phyloP scores from a whole-genome alignment of 2,888 invertebrate genomes.

The Eubasilissa splendida region DNA sequence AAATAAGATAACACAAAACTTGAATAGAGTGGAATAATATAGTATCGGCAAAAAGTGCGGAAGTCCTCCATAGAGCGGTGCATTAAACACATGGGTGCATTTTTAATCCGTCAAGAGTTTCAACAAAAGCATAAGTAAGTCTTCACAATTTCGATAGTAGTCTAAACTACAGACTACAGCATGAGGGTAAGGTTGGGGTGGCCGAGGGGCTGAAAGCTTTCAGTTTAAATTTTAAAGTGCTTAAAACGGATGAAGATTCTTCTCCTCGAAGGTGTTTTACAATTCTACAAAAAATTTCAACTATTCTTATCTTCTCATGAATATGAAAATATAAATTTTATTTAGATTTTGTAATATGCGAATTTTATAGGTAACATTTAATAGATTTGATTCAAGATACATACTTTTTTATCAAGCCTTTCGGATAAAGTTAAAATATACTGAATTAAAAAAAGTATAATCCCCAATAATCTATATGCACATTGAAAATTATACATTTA shows the following conservation, averaged over 20 bases:
- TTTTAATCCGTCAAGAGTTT: slow-evolving; percentile 54
- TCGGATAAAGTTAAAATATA: too few relatives aligned
- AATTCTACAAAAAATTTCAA: too few relatives aligned
- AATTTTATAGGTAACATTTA: too few relatives aligned
- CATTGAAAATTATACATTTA: too few relatives aligned
- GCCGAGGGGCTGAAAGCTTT: slow-evolving; percentile 24
- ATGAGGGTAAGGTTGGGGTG: background rate
- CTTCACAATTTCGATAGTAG: background rate
- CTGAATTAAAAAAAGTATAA: too few relatives aligned
- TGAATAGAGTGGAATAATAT: background rate
- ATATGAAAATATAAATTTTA: too few relatives aligned
- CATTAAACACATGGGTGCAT: slow-evolving; percentile 54
- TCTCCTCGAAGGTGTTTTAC: slow-evolving; percentile 2
- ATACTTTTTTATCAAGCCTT: too few relatives aligned
- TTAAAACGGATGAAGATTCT: slow-evolving; percentile 25
- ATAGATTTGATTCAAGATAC: too few relatives aligned
- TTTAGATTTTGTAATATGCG: too few relatives aligned
- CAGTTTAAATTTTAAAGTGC: slow-evolving; percentile 39
- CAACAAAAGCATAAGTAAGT: slow-evolving; percentile 32
- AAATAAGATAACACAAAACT: too few relatives aligned
- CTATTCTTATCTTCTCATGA: too few relatives aligned
- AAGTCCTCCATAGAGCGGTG: background rate
- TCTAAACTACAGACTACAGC: background rate
- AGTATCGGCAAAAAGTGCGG: background rate
- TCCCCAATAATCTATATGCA: too few relatives aligned